These are phyloP conservation scores for Polypterus senegalus DNA, from an alignment of 2,113 vertebrate genomes.

Conservation along the genomic window DNA sequence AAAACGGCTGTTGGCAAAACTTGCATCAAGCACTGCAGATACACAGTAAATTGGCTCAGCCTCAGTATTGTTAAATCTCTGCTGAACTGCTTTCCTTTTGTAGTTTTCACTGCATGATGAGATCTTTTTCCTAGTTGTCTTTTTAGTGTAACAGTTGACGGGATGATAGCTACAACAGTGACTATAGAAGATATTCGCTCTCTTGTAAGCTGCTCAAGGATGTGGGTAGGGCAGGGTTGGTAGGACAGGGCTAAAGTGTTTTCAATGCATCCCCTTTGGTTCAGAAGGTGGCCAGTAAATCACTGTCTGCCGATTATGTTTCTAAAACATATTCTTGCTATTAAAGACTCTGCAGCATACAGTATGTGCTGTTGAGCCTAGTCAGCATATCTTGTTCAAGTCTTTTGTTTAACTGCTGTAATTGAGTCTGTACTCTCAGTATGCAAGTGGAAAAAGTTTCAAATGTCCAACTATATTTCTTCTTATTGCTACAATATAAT, in stretches of 20 bases:
- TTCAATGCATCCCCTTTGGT: conserved; percentile 15
- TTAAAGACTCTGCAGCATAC: conserved; percentile 15
- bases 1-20: conserved; percentile 14
- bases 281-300: conserved; percentile 8
- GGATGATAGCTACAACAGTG: conserved; percentile 13
- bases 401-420: conserved; percentile 10
- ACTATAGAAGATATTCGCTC: conserved; percentile 13
- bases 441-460: no score
- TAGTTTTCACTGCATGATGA: conserved; percentile 9
- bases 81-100: conserved; percentile 14
- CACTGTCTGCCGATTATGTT: conserved; percentile 8
- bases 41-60: conserved; percentile 10
- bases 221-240: no score
- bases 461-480: no score
- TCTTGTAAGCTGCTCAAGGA: conserved; percentile 5
- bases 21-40: conserved; percentile 12
- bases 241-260: conserved; percentile 3
- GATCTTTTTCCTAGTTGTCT: conserved; percentile 6
- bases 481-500: no score
- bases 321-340: conserved; percentile 5
- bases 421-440: conserved; percentile 1
- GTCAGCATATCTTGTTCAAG: conserved; percentile 17
- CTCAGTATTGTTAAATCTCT: conserved; percentile 3
- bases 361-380: conserved; percentile 10
- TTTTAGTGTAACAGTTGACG: conserved; percentile 12